phyloP scores from a whole-genome alignment of 2,888 invertebrate genomes.

The Rotaria sp. region DNA sequence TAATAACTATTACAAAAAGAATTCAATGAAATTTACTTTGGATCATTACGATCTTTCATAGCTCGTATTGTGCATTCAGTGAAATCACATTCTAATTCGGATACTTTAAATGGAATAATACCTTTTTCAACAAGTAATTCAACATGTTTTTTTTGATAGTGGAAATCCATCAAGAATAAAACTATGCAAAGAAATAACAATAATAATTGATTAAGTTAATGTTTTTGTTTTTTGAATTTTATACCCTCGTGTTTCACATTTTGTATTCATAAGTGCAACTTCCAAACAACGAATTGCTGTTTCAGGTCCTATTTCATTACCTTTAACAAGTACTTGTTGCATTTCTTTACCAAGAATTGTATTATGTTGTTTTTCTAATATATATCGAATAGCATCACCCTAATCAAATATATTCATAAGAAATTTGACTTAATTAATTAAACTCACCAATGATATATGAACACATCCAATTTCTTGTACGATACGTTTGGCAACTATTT shows the following conservation, averaged over 20 bases:
- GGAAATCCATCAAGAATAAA: constrained; percentile 55
- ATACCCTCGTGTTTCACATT: constrained; percentile 53
- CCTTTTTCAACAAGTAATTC: constrained; percentile 51
- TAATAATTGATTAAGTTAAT: too few relatives aligned
- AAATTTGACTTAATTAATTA: not conserved
- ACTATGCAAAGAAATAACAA: constrained; percentile 43
- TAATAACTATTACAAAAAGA: too few relatives aligned
- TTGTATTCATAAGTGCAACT: constrained; percentile 51
- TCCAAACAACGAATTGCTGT: constrained; percentile 52
- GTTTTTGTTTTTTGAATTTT: too few relatives aligned
- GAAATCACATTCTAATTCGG: constrained; percentile 50
- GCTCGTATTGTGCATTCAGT: constrained; percentile 51
- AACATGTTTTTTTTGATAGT: constrained; percentile 49
- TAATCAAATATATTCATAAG: constrained; percentile 41
- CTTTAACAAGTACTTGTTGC: constrained; percentile 30
- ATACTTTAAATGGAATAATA: constrained; percentile 52
- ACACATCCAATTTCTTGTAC: constrained; percentile 52
- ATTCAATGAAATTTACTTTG: constrained; percentile 45
- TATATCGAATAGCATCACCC: constrained; percentile 52
- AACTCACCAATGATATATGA: constrained; percentile 46
- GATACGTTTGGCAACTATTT: constrained; percentile 53
- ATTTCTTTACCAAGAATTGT: constrained; percentile 46
- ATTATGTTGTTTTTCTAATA: constrained; percentile 49
- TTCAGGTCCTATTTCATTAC: constrained; percentile 45
- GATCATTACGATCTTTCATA: constrained; percentile 50